Conservation (phyloP, 2,113 vertebrate genomes). For the Micronisus gabar region DNA sequence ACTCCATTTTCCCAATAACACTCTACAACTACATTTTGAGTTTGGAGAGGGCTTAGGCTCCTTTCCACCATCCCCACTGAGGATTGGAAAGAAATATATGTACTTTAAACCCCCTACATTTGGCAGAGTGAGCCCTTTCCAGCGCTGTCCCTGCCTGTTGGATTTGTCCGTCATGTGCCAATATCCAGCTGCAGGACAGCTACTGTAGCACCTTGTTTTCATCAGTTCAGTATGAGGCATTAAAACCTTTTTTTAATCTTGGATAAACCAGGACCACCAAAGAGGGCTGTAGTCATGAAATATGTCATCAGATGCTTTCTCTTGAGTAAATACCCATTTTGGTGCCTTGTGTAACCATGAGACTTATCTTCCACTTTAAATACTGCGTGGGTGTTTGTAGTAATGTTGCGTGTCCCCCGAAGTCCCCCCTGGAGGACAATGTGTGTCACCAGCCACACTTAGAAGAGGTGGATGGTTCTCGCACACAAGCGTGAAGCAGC, state of each 20-base stretch:
- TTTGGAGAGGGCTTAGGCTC: background rate
- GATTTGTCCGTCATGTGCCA: background rate
- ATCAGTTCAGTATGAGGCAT: background rate
- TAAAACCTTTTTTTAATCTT: background rate
- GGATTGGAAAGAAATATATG: background rate
- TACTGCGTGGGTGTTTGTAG: background rate
- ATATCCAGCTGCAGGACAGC: background rate
- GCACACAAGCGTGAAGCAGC: background rate
- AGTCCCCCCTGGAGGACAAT: background rate
- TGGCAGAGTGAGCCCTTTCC: background rate
- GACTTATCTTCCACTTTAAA: background rate
- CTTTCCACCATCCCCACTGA: background rate
- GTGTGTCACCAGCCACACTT: background rate
- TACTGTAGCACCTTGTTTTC: background rate
- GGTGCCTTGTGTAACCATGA: background rate
- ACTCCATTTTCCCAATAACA: background rate
- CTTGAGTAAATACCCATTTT: background rate
- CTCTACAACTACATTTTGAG: background rate
- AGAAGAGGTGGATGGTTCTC: background rate
- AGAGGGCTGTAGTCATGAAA: background rate
- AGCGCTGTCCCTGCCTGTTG: rapidly evolving
- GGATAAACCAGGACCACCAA: background rate
- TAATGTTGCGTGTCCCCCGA: rapidly evolving
- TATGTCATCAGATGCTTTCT: background rate
- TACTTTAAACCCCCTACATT: background rate